phyloP scores from a whole-genome alignment of 2,113 vertebrate genomes.

The Camelus dromedarius region DNA sequence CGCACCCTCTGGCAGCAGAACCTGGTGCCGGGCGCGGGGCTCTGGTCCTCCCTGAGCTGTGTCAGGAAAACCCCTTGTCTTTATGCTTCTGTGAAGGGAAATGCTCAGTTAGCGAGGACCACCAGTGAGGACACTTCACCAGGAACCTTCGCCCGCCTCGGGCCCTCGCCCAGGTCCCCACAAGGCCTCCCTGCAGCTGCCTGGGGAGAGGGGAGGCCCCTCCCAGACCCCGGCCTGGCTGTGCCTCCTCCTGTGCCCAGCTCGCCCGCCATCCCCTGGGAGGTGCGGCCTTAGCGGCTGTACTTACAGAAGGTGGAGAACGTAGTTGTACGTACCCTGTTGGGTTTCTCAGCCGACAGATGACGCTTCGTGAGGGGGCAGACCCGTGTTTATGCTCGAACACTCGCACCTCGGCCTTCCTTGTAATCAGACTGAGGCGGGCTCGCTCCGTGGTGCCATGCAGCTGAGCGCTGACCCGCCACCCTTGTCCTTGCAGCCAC shows the following conservation, averaged over 20 bases:
- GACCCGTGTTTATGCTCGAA: background rate
- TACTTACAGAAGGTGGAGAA: background rate
- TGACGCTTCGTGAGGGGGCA: too few species aligned
- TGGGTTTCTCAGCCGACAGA: too few species aligned
- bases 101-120: fast-evolving
- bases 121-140: background rate
- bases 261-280: background rate
- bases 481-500: conserved; percentile 88
- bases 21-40: background rate
- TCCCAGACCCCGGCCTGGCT: background rate
- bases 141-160: background rate
- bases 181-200: background rate
- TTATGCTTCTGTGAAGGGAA: fast-evolving
- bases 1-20: background rate
- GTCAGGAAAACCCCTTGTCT: background rate
- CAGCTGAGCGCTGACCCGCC: background rate
- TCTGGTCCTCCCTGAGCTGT: background rate
- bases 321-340: too few species aligned
- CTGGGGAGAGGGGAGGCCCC: background rate
- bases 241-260: too few species aligned
- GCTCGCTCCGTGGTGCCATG: too few species aligned
- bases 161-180: background rate
- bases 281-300: background rate
- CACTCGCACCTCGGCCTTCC: too few species aligned
- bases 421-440: too few species aligned